phyloP scores from a whole-genome alignment of 2,797 vertebrate genomes.

The Gila robusta region DNA sequence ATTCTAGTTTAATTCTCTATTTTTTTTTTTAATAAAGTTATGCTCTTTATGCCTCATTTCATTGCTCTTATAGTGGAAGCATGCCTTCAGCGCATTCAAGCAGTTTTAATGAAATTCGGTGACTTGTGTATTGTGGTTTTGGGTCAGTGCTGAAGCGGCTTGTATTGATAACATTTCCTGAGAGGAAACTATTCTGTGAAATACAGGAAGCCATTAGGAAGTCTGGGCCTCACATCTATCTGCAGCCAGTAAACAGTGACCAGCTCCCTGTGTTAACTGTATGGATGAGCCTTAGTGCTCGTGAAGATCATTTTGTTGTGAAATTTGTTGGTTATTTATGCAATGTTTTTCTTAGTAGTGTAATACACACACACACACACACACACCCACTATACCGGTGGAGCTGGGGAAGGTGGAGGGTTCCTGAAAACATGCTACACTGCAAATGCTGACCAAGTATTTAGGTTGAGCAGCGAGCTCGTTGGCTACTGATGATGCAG shows the following conservation, averaged over 20 bases:
- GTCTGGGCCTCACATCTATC: constrained; percentile 74
- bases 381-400: background rate
- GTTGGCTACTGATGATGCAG: background rate
- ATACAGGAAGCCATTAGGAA: constrained; percentile 94
- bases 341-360: background rate
- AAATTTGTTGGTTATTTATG: background rate
- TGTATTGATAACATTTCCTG: constrained; percentile 86
- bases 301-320: constrained; percentile 67
- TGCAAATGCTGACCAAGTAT: background rate
- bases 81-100: constrained; percentile 36
- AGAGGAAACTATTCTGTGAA: constrained; percentile 91
- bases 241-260: constrained; percentile 77
- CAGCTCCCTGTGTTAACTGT: constrained; percentile 59
- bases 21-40: constrained; percentile 2
- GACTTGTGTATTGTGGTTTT: constrained; percentile 63
- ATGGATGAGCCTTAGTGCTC: constrained; percentile 71
- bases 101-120: constrained; percentile 63
- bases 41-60: background rate
- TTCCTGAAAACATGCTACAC: background rate
- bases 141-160: constrained; percentile 75
- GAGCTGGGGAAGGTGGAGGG: no score
- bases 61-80: constrained; percentile 22
- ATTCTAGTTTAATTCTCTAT: background rate
- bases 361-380: background rate
- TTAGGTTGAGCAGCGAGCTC: background rate